Evolutionary conservation across 1,140 invertebrate genomes (phyloP), one percentile per base, ranked within the genome.

Genomic region (Heliconius eleuchia): DNA sequence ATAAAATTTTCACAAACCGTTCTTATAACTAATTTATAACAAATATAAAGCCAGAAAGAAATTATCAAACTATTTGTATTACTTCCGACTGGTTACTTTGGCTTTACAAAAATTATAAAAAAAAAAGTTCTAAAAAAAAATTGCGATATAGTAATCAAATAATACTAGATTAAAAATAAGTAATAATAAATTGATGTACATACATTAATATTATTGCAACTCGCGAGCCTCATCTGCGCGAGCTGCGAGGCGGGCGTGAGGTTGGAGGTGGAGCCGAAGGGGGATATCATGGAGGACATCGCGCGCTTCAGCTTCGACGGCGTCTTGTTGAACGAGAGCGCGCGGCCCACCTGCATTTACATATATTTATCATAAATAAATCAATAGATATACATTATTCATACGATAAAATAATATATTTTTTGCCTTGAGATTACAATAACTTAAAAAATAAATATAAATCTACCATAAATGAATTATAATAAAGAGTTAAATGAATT

Each of bases 311-410:
- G 90, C 94, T 98, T 98, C 74, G 97, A 98, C 30, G 98, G 98
- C 8, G 98, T 99, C 94, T 98, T 98, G 92, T 98, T 99, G 91
- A 99, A 98, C 76, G 98, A 99, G 87, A 99, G 97, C 76, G 98
- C 98, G 83, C 98, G 96, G 72, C 98, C 98, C 30, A 99, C 95
- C 95, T 96, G 73, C 37, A 23, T 66, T 13, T 13, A 27, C 27
- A 66, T 30, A 16, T 46, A 46, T 46, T 16, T 3, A 46, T 46
- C 16, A 16, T 46, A 46, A 46, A 16, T 46, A 46, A 46, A 46
- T 46, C 18, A 55, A 55, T 55, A 19, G 18, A 55, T 55, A 55
- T n/a, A 19, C 19, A n/a, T 18, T 55, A n/a, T 55, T 55, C 8
- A 55, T 6, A n/a, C 6, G 6, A 55, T n/a, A 55, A 55, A 55